A percentile compares a stretch with the other conserved stretches of the same genome.
phyloP scores from a whole-genome alignment of 2,113 vertebrate species.

The Dicerorhinus sumatrensis region DNA sequence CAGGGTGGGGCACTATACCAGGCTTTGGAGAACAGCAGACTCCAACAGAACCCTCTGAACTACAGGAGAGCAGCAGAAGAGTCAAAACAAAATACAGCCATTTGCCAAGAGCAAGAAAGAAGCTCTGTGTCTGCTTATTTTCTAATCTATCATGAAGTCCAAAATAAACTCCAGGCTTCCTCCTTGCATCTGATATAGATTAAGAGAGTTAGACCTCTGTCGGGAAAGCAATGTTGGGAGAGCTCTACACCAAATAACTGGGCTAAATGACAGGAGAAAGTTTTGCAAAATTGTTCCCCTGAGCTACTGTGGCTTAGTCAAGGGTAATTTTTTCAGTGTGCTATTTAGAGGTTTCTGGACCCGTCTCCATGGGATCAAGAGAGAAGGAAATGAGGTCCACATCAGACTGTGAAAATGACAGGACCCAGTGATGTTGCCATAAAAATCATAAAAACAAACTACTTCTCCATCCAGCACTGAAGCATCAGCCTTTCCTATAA shows the following conservation, averaged over 20 bases:
- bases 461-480: not conserved
- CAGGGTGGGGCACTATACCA: not conserved
- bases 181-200: conserved; percentile 49
- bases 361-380: not conserved
- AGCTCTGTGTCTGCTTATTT: conserved; percentile 55
- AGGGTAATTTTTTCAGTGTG: conserved; percentile 47
- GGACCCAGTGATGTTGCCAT: not conserved
- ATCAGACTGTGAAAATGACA: conserved; percentile 37
- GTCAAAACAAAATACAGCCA: conserved; percentile 45
- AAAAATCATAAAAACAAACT: conserved; percentile 33
- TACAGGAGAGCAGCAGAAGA: not conserved
- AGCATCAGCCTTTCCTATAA: not conserved
- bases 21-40: not conserved
- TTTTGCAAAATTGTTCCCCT: conserved; percentile 53
- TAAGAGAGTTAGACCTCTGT: conserved; percentile 48
- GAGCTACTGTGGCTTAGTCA: conserved; percentile 63
- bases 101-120: conserved; percentile 62
- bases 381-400: conserved; percentile 2
- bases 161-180: conserved; percentile 75
- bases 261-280: conserved; percentile 59
- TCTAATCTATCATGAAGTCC: conserved; percentile 59
- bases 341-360: conserved; percentile 60
- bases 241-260: conserved; percentile 21
- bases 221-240: not conserved
- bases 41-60: not conserved